A percentile compares a stretch with the other conserved stretches of the same genome.
Evolutionary conservation across 2,888 invertebrate species (phyloP).

Genomic region (Macrophya alboannulata): DNA sequence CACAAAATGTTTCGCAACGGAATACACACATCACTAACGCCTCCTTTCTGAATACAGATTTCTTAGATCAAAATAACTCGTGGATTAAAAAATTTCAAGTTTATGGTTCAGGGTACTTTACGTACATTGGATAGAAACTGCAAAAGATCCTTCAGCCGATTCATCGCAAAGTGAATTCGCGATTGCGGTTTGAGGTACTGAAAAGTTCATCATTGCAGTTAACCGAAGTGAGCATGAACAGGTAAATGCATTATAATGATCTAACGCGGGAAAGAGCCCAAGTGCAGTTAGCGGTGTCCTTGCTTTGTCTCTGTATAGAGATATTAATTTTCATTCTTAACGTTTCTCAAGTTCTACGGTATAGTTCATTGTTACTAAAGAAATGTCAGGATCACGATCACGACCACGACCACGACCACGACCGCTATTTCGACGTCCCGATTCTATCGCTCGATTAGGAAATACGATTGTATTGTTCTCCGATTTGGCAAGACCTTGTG

Average conservation of each 20-base stretch:
- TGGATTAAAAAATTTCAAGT: neutral
- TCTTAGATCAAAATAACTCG: neutral
- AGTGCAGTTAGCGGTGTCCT: conserved; percentile 67
- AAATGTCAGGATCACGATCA: conserved; percentile 68
- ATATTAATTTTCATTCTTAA: conserved; percentile 60
- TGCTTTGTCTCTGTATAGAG: conserved; percentile 68
- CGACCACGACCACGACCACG: conserved; percentile 48
- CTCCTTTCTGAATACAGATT: neutral
- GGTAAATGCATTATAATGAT: conserved; percentile 25
- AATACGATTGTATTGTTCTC: conserved; percentile 36
- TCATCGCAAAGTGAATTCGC: neutral
- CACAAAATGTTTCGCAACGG: neutral
- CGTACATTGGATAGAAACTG: neutral
- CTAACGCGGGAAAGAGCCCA: neutral
- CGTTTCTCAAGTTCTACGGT: conserved; percentile 59
- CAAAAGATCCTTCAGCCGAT: neutral
- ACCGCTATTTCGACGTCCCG: neutral
- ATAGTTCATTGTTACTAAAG: conserved; percentile 61
- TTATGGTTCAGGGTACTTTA: neutral
- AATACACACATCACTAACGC: too few species aligned
- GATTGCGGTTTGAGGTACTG: neutral
- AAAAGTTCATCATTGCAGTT: neutral
- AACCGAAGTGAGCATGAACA: neutral
- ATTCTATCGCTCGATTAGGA: conserved; percentile 41
- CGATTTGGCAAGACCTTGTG: neutral